Evolutionary conservation across 2,888 invertebrate genomes (phyloP), one percentile per base, ranked within the genome.

Genomic region (Rhodophaea formosa): DNA sequence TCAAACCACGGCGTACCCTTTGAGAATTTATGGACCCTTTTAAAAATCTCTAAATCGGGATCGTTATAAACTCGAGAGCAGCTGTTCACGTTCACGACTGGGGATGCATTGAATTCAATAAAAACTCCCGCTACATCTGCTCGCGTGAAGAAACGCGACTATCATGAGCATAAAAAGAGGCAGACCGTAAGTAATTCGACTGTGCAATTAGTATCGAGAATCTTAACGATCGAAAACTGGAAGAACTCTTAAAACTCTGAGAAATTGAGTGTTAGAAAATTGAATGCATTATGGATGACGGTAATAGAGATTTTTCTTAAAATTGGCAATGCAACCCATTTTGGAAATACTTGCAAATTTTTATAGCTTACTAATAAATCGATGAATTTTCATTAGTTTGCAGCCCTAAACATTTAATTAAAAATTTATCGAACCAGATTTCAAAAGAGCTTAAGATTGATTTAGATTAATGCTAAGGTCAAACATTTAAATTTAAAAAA

Each of bases 71-170:
- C 8, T 49, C 49, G 12, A 61, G 69, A 75, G 82, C 86, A 86
- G 86, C 84, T 86, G 86, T 77, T 74, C 76, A 65, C 74, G 51
- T 35, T 51, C 68, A 72, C 72, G 71, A 75, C 69, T 68, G 76
- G 70, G 72, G 75, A 74, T 67, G 71, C 72, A 67, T 63, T 63
- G 69, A 74, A 71, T 67, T 68, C 69, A 72, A 71, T 72, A 76
- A 76, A 75, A 78, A 68, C 80, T 66, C 68, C 63, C 51, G 51
- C 51, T 73, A 74, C 77, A 76, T 70, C 69, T 66, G 69, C 67
- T 71, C 62, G 74, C 75, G 74, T 72, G 74, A 67, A 49, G 57
- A 62, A 64, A 65, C 60, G 65, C 60, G 55, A 59, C 64, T 15
- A 44, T 54, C 62, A 58, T 62, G 23, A 51, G 59, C 42, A 57